A percentile compares a stretch with the other conserved stretches of the same genome.
These are phyloP conservation scores for Caenorhabditis imperialis DNA, from an alignment of 2,888 invertebrate species.

Conservation along the genomic window DNA sequence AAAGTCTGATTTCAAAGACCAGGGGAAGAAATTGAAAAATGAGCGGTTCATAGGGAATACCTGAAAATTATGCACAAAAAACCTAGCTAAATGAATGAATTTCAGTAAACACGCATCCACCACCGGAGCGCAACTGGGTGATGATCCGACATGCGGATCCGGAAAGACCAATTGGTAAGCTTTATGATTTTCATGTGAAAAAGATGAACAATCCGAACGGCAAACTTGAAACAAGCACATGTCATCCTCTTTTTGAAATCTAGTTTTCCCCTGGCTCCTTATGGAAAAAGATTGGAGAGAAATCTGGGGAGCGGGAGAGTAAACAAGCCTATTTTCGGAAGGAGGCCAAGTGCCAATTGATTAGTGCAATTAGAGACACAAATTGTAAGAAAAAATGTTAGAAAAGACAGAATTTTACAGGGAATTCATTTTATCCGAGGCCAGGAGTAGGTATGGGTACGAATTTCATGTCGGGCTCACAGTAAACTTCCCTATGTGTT, in stretches of 20 bases:
- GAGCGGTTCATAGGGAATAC: too few relatives aligned
- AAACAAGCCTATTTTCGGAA: slow-evolving; percentile 15
- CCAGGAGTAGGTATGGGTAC: not conserved
- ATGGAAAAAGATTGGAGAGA: not conserved
- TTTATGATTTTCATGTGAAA: too few relatives aligned
- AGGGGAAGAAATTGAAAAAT: too few relatives aligned
- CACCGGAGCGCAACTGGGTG: slow-evolving; percentile 72
- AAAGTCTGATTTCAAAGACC: too few relatives aligned
- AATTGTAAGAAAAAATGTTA: too few relatives aligned
- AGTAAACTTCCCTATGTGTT: slow-evolving; percentile 5
- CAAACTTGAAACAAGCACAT: slow-evolving; percentile 15
- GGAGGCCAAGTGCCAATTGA: not conserved
- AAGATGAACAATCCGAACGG: slow-evolving; percentile 1
- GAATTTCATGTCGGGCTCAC: too few relatives aligned
- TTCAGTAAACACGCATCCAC: slow-evolving; percentile 71
- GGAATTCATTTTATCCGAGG: too few relatives aligned
- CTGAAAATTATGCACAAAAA: too few relatives aligned
- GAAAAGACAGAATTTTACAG: too few relatives aligned
- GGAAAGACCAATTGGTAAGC: slow-evolving; percentile 74
- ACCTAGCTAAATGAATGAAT: too few relatives aligned
- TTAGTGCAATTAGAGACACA: not conserved
- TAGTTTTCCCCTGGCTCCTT: too few relatives aligned
- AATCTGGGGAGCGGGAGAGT: not conserved
- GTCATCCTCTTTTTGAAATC: not conserved
- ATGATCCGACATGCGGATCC: slow-evolving; percentile 69